Evolutionary conservation across 2,113 vertebrate genomes (phyloP), one percentile per base, ranked within the genome.

Genomic region (Gallinago paraguaiae): DNA sequence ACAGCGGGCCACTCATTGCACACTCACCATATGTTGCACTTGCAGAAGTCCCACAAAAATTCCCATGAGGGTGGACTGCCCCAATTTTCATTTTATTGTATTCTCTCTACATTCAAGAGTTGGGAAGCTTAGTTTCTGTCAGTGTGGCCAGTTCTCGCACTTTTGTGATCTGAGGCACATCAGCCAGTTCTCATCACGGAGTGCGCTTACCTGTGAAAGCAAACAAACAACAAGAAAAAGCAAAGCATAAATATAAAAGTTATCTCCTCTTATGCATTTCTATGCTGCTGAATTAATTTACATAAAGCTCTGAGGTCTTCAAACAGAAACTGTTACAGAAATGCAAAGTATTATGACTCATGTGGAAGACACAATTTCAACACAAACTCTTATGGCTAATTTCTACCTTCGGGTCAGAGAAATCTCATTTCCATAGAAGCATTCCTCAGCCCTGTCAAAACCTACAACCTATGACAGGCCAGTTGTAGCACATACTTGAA

Each of bases 1-100:
- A 37, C 1, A 31, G 57, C 6, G 0, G 2, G 12, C 33, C 48
- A 67, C 0, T 0, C 56, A 45, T 25, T 2, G 6, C 56, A 37
- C 25, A 41, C 7, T 7, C 33, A 51, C 25, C 60, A 60, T 25
- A 39, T 9, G 2, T 59, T 48, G 41, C 37, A 39, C 25, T n/a
- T 86, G 57, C 68, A 69, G 33, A 78, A 78, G 33, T 69, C 48
- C 67, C 48, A 39, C 30, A 41, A 23, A 76, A 71, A 18, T 35
- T 76, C 63, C 60, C 10, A 9, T 33, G 24, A 82, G 8, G 2
- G 27, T 10, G 57, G 41, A 33, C 18, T 41, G 31, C 10, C 39
- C 33, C 2, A 1, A 37, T 60, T 48, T 90, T 46, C 46, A 31
- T 56, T 46, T 64, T 28, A n/a, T 10, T 3, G 0, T 43, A n/a